Conservation (phyloP, 2,888 invertebrate genomes). For the Drosophila dives region DNA sequence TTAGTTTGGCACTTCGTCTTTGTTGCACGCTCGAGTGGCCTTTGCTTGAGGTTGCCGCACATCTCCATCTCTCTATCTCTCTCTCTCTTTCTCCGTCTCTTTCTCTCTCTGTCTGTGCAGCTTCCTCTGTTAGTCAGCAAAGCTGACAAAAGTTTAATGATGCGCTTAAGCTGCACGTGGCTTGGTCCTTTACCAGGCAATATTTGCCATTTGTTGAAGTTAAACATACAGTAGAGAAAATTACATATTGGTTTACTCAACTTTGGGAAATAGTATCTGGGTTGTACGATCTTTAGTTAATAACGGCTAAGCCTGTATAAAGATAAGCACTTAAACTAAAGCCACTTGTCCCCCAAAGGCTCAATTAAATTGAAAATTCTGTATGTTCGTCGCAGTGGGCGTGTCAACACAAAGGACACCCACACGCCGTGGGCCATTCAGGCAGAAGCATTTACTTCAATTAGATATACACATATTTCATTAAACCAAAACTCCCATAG, state of each 20-base stretch:
- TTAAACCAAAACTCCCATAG: constrained; percentile 44
- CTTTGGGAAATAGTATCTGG: constrained; percentile 21
- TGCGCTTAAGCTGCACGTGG: constrained; percentile 56
- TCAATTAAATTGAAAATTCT: constrained; percentile 61
- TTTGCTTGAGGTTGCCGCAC: constrained; percentile 36
- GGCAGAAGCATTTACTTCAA: constrained; percentile 60
- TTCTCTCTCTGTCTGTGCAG: constrained; percentile 27
- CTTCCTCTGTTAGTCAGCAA: constrained; percentile 5
- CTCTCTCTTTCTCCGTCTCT: neutral
- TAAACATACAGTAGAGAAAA: constrained; percentile 8
- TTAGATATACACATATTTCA: constrained; percentile 70
- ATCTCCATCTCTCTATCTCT: neutral
- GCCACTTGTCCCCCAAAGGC: constrained; percentile 42
- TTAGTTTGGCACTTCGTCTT: constrained; percentile 64
- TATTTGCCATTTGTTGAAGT: constrained; percentile 21
- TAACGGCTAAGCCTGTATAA: constrained; percentile 14
- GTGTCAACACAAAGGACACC: constrained; percentile 12
- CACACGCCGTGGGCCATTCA: constrained; percentile 16
- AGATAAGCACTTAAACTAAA: constrained; percentile 31
- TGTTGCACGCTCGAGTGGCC: constrained; percentile 57
- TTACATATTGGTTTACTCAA: constrained; percentile 24
- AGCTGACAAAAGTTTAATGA: constrained; percentile 80
- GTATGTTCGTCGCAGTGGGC: constrained; percentile 21
- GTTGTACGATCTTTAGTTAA: constrained; percentile 15
- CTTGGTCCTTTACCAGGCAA: constrained; percentile 4